Evolutionary conservation across 2,797 vertebrate genomes (phyloP).

Genomic region (Hoplostethus atlanticus): DNA sequence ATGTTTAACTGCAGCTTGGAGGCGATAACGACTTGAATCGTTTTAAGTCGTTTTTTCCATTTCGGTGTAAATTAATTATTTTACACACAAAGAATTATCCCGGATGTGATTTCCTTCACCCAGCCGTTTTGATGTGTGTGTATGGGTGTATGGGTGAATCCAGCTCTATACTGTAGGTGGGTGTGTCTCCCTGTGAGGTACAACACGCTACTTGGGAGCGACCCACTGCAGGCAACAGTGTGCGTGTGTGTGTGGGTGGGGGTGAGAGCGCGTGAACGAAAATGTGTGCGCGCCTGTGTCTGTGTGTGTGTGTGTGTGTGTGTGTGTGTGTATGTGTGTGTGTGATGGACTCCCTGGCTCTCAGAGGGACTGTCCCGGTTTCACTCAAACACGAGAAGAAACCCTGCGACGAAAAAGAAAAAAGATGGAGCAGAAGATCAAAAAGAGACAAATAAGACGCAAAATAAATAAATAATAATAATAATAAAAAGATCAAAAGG

Average conservation of each 20-base stretch:
- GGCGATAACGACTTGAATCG: no score
- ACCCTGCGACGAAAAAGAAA: background rate
- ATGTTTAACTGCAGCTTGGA: no score
- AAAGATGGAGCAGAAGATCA: no score
- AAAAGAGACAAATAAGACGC: background rate
- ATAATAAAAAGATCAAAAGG: no score
- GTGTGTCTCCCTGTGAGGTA: conserved; percentile 51
- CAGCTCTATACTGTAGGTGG: conserved; percentile 37
- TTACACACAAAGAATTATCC: no score
- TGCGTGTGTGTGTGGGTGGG: conserved; percentile 13
- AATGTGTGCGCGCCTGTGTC: conserved; percentile 3
- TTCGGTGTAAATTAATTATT: no score
- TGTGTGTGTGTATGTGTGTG: conserved; percentile 4
- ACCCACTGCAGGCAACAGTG: conserved; percentile 42
- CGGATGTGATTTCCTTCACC: no score
- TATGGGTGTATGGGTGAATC: background rate
- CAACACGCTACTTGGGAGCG: conserved; percentile 50
- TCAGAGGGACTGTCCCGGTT: conserved; percentile 6
- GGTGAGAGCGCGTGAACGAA: conserved; percentile 40
- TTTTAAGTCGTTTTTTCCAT: no score
- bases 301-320: conserved; percentile 12
- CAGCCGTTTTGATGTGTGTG: no score
- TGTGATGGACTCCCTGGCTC: background rate
- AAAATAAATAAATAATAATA: background rate
- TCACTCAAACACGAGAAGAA: background rate